A percentile compares a stretch with the other conserved stretches of the same genome.
phyloP scores from a whole-genome alignment of 2,113 vertebrate genomes.

The Melanerpes formicivorus region DNA sequence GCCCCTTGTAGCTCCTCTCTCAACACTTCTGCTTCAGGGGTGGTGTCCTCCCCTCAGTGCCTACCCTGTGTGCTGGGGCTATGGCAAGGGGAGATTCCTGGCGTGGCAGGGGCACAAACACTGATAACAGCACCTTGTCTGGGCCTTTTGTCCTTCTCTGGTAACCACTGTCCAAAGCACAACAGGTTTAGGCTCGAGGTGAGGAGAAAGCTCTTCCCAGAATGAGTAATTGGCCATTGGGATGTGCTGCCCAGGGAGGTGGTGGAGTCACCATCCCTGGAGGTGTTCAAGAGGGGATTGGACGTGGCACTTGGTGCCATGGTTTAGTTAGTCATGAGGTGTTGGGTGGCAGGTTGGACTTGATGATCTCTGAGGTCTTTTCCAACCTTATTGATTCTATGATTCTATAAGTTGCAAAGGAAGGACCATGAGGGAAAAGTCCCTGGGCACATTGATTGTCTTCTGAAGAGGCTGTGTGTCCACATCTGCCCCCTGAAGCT shows the following conservation, averaged over 20 bases:
- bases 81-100: not conserved
- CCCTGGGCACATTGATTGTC: not conserved
- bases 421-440: not conserved
- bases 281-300: too few relatives aligned
- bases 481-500: not conserved
- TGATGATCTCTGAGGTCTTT: too few relatives aligned
- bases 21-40: fast-evolving
- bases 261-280: too few relatives aligned
- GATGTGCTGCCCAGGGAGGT: too few relatives aligned
- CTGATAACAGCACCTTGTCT: not conserved
- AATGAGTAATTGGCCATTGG: too few relatives aligned
- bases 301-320: too few relatives aligned
- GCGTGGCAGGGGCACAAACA: not conserved
- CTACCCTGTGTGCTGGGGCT: not conserved
- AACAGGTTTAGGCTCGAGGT: not conserved
- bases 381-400: too few relatives aligned
- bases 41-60: not conserved
- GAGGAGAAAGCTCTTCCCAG: too few relatives aligned
- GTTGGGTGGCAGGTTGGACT: too few relatives aligned
- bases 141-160: not conserved
- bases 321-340: too few relatives aligned
- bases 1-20: not conserved
- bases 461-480: not conserved
- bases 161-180: not conserved
- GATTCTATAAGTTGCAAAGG: not conserved